Evolutionary conservation across 2,113 vertebrate species (phyloP), one percentile per base, ranked within the genome.

Genomic region (Taurulus bubalis): DNA sequence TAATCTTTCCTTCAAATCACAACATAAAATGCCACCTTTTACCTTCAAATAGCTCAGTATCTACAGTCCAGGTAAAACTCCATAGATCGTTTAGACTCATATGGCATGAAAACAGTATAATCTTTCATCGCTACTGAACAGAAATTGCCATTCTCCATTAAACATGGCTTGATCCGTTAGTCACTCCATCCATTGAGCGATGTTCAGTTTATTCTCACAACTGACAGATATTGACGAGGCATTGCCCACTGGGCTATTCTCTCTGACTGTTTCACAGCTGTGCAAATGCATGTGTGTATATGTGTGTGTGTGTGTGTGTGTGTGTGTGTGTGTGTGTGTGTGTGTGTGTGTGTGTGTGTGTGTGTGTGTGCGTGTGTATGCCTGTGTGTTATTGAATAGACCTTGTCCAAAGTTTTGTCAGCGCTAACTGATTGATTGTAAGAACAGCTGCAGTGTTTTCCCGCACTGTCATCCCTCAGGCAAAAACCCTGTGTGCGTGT

Each of bases 221-320:
- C 64, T 80, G 86, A 85, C 78, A 80, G 78, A 80, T 85, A 90
- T 90, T 78, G 87, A 90, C 53, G 58, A 30, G 49, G 24, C 26
- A 53, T 70, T 82, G 22, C 62, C 82, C 47, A 47, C 34, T 83
- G 75, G 34, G 38, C 63, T 64, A 55, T 60, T 53, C 26, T 71
- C 69, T 58, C 18, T 6, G 4, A n/a, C 45, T 55, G n/a, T 60
- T 70, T 62, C 72, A 73, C 47, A 47, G 28, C 16, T 24, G 40
- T 64, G 59, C 66, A 71, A 0, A 20, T 7, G 14, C 15, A 55
- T 59, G 10, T 49, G 32, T 62, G 59, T 42, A 26, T 40, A 6
- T 49, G 5, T 3, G 4, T 56, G 36, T 63, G 15, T 59, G 26
- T 38, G 65, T 56, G 5, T 47, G 0, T 6, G 45, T 51, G 77